These are phyloP conservation scores for Ceyx margarethae DNA, from an alignment of 2,113 vertebrate species.

Conservation along the genomic window DNA sequence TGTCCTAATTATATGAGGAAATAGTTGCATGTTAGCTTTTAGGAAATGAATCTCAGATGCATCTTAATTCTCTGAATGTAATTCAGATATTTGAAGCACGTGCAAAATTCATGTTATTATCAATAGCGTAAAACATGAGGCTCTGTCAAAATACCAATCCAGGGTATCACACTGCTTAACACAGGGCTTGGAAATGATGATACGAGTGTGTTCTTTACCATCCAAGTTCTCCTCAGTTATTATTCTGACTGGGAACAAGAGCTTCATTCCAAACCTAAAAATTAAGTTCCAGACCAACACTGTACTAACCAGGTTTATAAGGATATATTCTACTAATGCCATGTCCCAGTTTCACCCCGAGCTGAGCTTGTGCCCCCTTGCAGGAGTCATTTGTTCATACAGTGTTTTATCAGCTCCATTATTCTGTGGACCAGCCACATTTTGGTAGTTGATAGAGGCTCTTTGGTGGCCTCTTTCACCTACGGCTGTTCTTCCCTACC, in stretches of 20 bases:
- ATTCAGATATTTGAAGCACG: background rate
- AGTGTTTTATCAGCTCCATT: background rate
- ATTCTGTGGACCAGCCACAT: background rate
- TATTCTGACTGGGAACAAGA: background rate
- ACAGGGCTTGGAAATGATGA: background rate
- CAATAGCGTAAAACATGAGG: background rate
- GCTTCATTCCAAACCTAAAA: background rate
- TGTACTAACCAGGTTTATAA: background rate
- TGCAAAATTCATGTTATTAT: background rate
- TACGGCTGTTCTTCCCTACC: background rate
- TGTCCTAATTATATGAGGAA: constrained; percentile 27
- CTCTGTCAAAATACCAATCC: background rate
- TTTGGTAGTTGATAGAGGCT: background rate
- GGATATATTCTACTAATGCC: background rate
- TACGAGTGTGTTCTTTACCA: background rate
- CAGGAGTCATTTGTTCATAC: background rate
- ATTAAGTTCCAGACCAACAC: background rate
- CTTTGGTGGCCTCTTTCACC: background rate
- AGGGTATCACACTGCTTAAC: background rate
- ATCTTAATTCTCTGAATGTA: background rate
- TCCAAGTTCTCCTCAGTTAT: background rate
- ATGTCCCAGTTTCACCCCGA: background rate
- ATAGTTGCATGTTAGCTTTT: background rate
- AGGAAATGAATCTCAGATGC: background rate
- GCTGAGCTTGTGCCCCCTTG: fast-evolving